phyloP scores from a whole-genome alignment of 1,140 invertebrate genomes.

The Heliconius hermathena region DNA sequence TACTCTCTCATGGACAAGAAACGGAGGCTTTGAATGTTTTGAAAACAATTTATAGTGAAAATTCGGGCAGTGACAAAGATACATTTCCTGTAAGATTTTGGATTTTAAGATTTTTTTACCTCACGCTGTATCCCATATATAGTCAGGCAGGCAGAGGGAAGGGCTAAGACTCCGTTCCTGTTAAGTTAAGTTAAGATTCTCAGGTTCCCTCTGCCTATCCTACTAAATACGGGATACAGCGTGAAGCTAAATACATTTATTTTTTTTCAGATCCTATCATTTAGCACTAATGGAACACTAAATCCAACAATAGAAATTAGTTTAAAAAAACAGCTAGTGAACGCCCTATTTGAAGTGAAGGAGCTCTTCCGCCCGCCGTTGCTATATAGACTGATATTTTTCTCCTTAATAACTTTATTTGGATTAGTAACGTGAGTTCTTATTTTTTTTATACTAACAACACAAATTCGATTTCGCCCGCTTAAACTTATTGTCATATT shows the following conservation, averaged over 20 bases:
- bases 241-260: too few species aligned
- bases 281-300: conserved; percentile 43
- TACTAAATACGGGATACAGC: too few species aligned
- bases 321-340: conserved; percentile 54
- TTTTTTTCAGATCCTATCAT: conserved; percentile 53
- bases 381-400: conserved; percentile 50
- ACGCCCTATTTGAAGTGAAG: conserved; percentile 55
- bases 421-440: conserved; percentile 59
- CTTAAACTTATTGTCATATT: too few species aligned
- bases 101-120: too few species aligned
- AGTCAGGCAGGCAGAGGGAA: too few species aligned
- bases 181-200: too few species aligned
- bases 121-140: too few species aligned
- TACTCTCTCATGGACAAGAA: conserved; percentile 81
- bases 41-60: conserved; percentile 78
- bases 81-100: conserved; percentile 40
- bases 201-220: too few species aligned
- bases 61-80: conserved; percentile 73
- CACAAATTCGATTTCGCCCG: too few species aligned
- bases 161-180: too few species aligned
- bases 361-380: conserved; percentile 52
- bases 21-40: conserved; percentile 82
- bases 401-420: conserved; percentile 52
- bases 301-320: conserved; percentile 48
- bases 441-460: not conserved